A percentile compares a stretch with the other conserved stretches of the same genome.
Conservation (phyloP, 2,113 vertebrate species). For the Brachyhypopomus gauderio region DNA sequence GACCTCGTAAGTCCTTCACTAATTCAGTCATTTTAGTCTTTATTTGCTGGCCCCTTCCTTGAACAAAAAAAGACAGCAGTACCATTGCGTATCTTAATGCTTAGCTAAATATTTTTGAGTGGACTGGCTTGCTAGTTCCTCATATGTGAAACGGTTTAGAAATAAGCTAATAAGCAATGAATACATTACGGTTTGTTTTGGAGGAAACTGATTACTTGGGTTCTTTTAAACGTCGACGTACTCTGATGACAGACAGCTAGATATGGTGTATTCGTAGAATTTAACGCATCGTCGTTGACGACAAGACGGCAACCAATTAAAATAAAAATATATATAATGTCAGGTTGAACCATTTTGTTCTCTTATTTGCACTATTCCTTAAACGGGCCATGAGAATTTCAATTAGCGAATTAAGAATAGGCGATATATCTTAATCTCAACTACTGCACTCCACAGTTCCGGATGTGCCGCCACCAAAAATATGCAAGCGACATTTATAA, state of each 20-base stretch:
- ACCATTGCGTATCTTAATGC: neutral
- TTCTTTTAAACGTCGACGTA: neutral
- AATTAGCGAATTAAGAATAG: neutral
- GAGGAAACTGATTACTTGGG: too few species aligned
- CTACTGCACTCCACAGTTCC: neutral
- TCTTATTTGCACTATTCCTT: neutral
- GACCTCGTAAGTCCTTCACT: conserved; percentile 78
- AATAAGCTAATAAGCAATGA: neutral
- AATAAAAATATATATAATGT: neutral
- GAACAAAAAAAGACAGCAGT: neutral
- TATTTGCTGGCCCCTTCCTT: conserved; percentile 12
- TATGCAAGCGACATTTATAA: neutral
- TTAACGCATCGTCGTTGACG: too few species aligned
- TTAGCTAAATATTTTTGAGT: neutral
- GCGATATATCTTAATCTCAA: neutral
- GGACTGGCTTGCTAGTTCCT: neutral
- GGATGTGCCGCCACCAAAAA: neutral
- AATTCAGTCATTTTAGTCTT: neutral
- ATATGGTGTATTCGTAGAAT: too few species aligned
- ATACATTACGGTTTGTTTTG: too few species aligned
- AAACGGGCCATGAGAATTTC: neutral
- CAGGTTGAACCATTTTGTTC: too few species aligned
- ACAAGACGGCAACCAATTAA: neutral
- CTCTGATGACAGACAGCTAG: neutral
- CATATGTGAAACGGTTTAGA: neutral